Evolutionary conservation across 2,113 vertebrate genomes (phyloP).

Genomic region (Apaloderma vittatum): DNA sequence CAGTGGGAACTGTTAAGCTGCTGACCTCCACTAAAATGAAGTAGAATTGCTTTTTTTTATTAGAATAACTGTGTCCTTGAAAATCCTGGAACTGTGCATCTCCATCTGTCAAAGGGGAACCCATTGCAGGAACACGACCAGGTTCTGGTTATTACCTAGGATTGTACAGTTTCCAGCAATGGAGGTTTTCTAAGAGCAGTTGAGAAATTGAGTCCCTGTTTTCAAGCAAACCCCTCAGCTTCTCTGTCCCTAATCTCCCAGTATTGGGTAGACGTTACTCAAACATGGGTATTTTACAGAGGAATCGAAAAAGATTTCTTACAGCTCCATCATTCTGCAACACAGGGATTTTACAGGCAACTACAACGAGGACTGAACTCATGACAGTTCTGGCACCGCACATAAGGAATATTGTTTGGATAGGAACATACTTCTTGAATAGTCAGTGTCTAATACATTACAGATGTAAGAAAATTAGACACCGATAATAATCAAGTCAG

Average conservation of each 20-base stretch:
- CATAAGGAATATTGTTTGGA: not conserved
- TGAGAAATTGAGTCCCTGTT: not conserved
- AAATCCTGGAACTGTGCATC: not conserved
- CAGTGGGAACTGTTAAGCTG: not conserved
- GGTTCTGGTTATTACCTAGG: not conserved
- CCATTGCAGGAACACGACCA: not conserved
- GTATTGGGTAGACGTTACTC: not conserved
- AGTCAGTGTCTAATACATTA: not conserved
- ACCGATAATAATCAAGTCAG: not conserved
- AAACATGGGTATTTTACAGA: not conserved
- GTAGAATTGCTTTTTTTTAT: not conserved
- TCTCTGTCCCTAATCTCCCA: not conserved
- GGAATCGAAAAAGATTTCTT: not conserved
- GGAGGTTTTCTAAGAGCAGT: not conserved
- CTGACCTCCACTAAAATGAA: rapidly evolving
- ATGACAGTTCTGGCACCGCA: not conserved
- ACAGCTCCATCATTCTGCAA: not conserved
- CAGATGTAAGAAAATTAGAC: not conserved
- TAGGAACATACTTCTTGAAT: not conserved
- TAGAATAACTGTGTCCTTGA: not conserved
- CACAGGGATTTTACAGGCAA: not conserved
- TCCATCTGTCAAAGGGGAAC: not conserved
- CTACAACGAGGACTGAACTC: not conserved
- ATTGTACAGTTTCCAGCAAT: not conserved
- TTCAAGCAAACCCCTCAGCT: not conserved